A percentile compares a stretch with the other conserved stretches of the same genome.
Evolutionary conservation across 2,888 invertebrate genomes (phyloP).

Genomic region (Sphaeridia pumilis): DNA sequence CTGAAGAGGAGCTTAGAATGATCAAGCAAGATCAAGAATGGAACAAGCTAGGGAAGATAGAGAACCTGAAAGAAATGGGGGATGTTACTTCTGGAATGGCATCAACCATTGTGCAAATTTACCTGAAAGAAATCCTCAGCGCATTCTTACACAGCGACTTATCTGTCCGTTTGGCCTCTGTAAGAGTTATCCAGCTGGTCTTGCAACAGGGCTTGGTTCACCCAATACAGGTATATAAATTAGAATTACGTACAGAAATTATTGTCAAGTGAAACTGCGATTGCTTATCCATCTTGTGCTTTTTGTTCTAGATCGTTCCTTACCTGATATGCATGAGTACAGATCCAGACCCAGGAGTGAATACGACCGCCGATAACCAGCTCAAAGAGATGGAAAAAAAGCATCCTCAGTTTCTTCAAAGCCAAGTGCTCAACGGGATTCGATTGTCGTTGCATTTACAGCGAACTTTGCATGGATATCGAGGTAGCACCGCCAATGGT

Average conservation of each 20-base stretch:
- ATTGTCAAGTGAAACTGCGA: neutral
- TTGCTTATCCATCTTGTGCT: neutral
- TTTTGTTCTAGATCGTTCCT: constrained; percentile 65
- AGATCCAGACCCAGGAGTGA: constrained; percentile 74
- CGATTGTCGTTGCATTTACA: constrained; percentile 77
- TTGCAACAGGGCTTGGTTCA: constrained; percentile 93
- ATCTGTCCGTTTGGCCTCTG: constrained; percentile 74
- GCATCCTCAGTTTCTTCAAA: constrained; percentile 96
- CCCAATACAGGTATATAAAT: constrained; percentile 62
- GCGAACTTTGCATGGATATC: constrained; percentile 55
- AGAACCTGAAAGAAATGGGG: constrained; percentile 98
- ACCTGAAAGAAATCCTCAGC: constrained; percentile 84
- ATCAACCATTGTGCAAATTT: constrained; percentile 92
- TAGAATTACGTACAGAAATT: neutral
- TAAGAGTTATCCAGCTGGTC: constrained; percentile 86
- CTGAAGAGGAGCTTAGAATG: constrained; percentile 93
- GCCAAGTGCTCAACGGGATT: constrained; percentile 89
- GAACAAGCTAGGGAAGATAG: constrained; percentile 75
- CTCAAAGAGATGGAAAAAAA: constrained; percentile 97
- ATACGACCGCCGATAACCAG: constrained; percentile 89
- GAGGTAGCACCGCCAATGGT: constrained; percentile 31
- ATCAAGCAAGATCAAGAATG: constrained; percentile 93
- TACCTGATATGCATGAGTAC: constrained; percentile 97
- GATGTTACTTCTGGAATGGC: constrained; percentile 98
- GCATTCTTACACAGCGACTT: constrained; percentile 75